Base-by-base conservation (phyloP, 1,140 invertebrate genomes). In the Sinonovacula constricta region DNA sequence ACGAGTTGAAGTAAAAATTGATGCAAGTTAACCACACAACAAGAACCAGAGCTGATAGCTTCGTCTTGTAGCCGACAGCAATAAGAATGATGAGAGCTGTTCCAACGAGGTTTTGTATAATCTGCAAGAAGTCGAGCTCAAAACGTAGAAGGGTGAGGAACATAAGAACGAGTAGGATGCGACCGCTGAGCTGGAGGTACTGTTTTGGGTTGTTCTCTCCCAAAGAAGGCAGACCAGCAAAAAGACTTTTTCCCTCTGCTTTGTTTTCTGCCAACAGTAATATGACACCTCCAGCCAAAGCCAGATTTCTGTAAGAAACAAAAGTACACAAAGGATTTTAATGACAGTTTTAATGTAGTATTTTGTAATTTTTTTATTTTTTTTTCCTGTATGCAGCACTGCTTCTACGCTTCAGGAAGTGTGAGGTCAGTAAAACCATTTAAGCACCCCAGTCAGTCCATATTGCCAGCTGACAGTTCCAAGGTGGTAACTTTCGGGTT, bases 141-240 rank as follows among this genome's bases (percentile, higher is more conserved):
- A 99, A 97, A 85, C 97, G 94, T 63, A 99, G 94, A 22, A 99
- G 92, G 0, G 98, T 99, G 79, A 99, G 94, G 90, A 99, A 99
- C 99, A 99, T 99, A 91, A 99, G 98, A 12, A 99, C 98, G 24
- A 99, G 92, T 18, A 99, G 93, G 77, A 99, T 95, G 81, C 99
- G 94, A 31, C 99, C 99, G 76, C 97, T 96, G 2, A 99, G 92
- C 92, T 99, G 98, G 88, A 99, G 93, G 90, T 99, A 97, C 85
- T 96, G 98, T 92, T 99, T 99, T 22, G 97, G 98, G 88, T 98
- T 99, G 92, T 99, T 99, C 81, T 99, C 97, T 54, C 94, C 97
- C 34, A 99, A 91, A 4, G 95, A 95, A 51, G 99, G 99, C 59
- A 99, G 96, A n/a, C 99, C 99, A 51, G 98, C 98, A 92, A 99